Conservation (phyloP, 2,797 vertebrate genomes). For the Sus cebifrons region DNA sequence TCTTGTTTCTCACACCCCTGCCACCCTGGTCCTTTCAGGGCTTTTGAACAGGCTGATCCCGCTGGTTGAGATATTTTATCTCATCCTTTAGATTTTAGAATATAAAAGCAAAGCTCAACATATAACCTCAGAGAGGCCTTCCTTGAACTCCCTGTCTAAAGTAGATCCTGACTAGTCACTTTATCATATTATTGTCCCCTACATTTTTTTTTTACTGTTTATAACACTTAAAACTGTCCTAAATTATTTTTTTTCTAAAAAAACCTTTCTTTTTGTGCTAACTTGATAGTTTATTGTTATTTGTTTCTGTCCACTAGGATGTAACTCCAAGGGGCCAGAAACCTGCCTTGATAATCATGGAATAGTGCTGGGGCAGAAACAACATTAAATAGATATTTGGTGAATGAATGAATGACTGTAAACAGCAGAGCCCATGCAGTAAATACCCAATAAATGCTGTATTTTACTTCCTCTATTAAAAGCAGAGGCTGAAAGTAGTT, state of each 20-base stretch:
- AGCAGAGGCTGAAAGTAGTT: neutral
- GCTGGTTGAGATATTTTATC: neutral
- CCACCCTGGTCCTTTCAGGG: neutral
- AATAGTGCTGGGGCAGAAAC: neutral
- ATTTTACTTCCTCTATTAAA: constrained; percentile 15
- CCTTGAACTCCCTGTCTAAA: neutral
- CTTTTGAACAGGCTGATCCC: neutral
- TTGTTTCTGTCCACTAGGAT: neutral
- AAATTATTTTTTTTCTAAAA: neutral
- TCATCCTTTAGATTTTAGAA: constrained; percentile 59
- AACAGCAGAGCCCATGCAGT: neutral
- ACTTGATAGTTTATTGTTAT: constrained; percentile 4
- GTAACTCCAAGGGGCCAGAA: neutral
- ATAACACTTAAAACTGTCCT: neutral
- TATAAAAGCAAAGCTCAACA: neutral
- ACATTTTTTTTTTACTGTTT: neutral
- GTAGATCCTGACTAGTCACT: neutral
- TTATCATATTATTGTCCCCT: neutral
- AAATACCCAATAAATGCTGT: neutral
- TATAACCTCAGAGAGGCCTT: neutral
- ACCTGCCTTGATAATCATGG: neutral
- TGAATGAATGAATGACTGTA: constrained; percentile 18
- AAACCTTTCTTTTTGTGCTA: neutral
- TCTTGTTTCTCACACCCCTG: neutral
- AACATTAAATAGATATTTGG: neutral